These are phyloP conservation scores for Danaus chrysippus DNA, from an alignment of 2,888 invertebrate genomes.

Conservation along the genomic window DNA sequence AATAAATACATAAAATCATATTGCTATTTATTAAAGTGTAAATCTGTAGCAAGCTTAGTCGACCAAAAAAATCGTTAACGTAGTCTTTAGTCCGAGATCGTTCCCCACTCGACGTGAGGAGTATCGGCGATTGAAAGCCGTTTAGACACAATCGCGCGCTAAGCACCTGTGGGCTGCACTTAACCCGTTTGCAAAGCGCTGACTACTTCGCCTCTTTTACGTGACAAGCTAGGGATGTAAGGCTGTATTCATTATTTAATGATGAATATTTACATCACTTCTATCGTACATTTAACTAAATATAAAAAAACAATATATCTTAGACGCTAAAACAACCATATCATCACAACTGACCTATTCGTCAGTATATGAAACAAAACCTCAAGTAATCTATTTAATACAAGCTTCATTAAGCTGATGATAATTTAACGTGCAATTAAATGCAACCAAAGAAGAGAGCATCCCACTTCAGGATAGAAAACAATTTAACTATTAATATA, in stretches of 20 bases:
- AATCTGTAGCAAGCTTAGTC: slow-evolving; percentile 6
- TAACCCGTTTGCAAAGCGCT: slow-evolving; percentile 73
- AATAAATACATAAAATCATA: no score
- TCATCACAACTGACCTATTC: no score
- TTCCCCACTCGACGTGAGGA: slow-evolving; percentile 19
- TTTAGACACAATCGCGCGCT: slow-evolving; percentile 39
- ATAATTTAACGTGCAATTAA: no score
- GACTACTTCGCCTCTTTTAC: slow-evolving; percentile 54
- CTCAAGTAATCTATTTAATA: no score
- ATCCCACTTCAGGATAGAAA: no score
- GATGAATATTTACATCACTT: neutral
- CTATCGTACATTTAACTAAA: no score
- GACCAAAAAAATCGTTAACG: slow-evolving; percentile 12
- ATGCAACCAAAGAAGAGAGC: no score
- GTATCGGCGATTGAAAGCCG: slow-evolving; percentile 34
- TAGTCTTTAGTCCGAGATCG: slow-evolving; percentile 17
- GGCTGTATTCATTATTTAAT: slow-evolving; percentile 15
- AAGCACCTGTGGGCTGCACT: slow-evolving; percentile 41
- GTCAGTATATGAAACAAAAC: no score
- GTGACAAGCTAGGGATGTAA: slow-evolving; percentile 39
- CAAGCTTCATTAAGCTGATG: no score
- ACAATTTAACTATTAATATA: no score
- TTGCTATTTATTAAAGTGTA: neutral
- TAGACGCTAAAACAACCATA: no score
- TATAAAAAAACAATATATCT: no score